Base-by-base conservation (phyloP, 2,888 invertebrate genomes). In the Hetaerina titia region DNA sequence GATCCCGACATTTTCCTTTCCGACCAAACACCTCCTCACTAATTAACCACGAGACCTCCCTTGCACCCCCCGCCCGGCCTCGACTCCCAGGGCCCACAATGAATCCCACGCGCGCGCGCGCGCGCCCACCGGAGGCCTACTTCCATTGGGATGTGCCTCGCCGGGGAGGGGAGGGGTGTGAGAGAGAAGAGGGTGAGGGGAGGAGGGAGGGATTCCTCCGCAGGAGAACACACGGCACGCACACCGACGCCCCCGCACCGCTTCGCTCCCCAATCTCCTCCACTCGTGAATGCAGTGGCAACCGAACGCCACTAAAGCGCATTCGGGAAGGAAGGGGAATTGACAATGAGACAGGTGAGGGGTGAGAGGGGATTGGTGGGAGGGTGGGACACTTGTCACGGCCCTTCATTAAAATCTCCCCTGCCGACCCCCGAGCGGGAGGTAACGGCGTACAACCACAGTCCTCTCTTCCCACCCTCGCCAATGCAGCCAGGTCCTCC, bases 351-450 rank as follows among this genome's bases (percentile, higher is more conserved):
- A n/a, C 58, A 58, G 58, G 89, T 89, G 58, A 89, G 31, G 22
- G n/a, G n/a, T n/a, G n/a, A n/a, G n/a, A n/a, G n/a, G 57, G 89
- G n/a, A 45, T 0, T 22, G 58, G n/a, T 7, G 56, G 56, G 88
- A 6, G 11, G 88, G 56, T 9, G 56, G 19, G 88, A 45, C 88
- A 19, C 56, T 56, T 58, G 58, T 6, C 56, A 22, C 7, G 17
- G 56, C 92, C 74, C 92, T 92, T 92, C 92, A 92, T 92, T 92
- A 92, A 92, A 92, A 92, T 92, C 64, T 69, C 92, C 92, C 92
- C 92, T 69, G 56, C 92, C 69, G 92, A 74, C 56, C 92, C 92
- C 15, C 9, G 69, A 22, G 15, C 57, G 13, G 25, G n/a, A 63
- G 63, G 45, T 45, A 90, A 60, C 8, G 81, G 31, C 90, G 17